A percentile compares a stretch with the other conserved stretches of the same genome.
Conservation (phyloP, 2,888 invertebrate species). For the Eilema depressum region DNA sequence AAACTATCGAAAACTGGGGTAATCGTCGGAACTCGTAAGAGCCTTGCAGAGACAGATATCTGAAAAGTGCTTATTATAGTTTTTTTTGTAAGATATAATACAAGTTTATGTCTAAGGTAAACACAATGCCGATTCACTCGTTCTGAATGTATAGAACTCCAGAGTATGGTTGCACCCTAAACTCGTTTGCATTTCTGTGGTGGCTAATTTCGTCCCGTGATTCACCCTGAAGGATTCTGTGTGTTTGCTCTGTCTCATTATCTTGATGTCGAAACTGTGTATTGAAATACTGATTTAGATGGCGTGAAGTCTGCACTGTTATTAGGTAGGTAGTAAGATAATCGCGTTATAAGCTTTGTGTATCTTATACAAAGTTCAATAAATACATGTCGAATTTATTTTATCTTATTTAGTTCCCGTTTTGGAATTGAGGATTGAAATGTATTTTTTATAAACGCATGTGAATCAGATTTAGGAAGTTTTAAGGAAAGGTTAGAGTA, state of each 20-base stretch:
- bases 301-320: conserved; percentile 16
- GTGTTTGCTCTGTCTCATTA: conserved; percentile 27
- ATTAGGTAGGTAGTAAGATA: conserved; percentile 13
- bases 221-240: conserved; percentile 38
- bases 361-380: conserved; percentile 1
- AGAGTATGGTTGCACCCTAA: conserved; percentile 6
- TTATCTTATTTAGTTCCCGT: neutral
- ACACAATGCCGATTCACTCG: neutral
- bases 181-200: conserved; percentile 9
- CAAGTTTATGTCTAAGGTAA: too few relatives aligned
- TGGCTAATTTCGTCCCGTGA: conserved; percentile 39
- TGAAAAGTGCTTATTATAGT: too few relatives aligned
- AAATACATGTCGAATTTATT: neutral
- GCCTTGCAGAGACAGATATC: too few relatives aligned
- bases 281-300: conserved; percentile 22
- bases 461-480: neutral
- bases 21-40: too few relatives aligned
- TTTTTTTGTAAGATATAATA: too few relatives aligned
- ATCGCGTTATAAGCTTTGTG: conserved; percentile 10
- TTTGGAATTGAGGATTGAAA: neutral
- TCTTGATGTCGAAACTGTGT: conserved; percentile 24
- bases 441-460: neutral
- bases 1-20: too few relatives aligned
- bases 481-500: too few relatives aligned
- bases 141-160: neutral